Evolutionary conservation across 2,888 invertebrate genomes (phyloP).

Genomic region (Dicycla oo): DNA sequence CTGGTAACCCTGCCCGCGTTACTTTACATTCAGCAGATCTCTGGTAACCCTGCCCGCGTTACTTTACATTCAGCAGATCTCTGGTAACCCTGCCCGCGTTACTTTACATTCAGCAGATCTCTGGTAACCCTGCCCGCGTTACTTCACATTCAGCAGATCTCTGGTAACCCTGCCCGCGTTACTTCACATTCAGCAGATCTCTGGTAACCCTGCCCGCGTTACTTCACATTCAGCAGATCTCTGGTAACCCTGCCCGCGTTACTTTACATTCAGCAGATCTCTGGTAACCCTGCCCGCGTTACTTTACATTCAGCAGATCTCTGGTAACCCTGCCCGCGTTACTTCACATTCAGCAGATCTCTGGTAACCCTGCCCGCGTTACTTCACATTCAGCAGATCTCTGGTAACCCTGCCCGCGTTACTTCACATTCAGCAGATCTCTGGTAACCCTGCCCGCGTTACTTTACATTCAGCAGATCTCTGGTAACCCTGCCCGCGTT

Average conservation of each 20-base stretch:
- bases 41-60: no score
- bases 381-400: constrained; percentile 19
- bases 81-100: constrained; percentile 33
- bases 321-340: constrained; percentile 33
- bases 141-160: constrained; percentile 22
- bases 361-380: constrained; percentile 33
- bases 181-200: no score
- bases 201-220: constrained; percentile 33
- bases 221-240: constrained; percentile 19
- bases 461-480: constrained; percentile 19
- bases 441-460: constrained; percentile 33
- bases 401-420: constrained; percentile 33
- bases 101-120: constrained; percentile 19
- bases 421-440: constrained; percentile 19
- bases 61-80: no score
- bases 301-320: constrained; percentile 19
- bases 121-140: constrained; percentile 33
- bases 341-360: constrained; percentile 19
- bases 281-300: constrained; percentile 33
- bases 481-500: constrained; percentile 33
- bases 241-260: constrained; percentile 33
- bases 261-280: constrained; percentile 19
- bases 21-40: constrained; percentile 22
- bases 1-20: constrained; percentile 33
- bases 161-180: no score